A percentile compares a stretch with the other conserved stretches of the same genome.
phyloP scores from a whole-genome alignment of 1,140 invertebrate species.

The Andrena cerasifolii region DNA sequence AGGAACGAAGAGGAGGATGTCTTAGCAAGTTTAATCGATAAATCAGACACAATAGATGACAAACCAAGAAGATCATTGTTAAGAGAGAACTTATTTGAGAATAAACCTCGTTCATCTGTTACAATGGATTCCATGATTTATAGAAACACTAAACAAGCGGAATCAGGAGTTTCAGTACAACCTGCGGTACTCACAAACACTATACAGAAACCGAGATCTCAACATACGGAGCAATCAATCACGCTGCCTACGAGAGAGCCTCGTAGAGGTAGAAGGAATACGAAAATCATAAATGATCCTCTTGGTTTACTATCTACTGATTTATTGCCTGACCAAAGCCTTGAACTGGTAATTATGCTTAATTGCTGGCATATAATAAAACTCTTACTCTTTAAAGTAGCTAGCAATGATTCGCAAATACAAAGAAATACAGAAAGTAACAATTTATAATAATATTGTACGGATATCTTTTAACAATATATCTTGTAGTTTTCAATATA shows the following conservation, averaged over 20 bases:
- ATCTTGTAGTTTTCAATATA: conserved; percentile 12
- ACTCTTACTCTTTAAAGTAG: no score
- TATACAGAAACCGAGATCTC: conserved; percentile 40
- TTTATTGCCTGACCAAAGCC: conserved; percentile 31
- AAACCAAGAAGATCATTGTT: conserved; percentile 63
- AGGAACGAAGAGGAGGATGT: conserved; percentile 48
- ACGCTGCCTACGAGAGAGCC: conserved; percentile 62
- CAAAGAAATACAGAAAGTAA: conserved; percentile 4
- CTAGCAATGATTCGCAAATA: background rate
- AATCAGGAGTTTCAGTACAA: conserved; percentile 27
- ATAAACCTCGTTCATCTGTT: conserved; percentile 40
- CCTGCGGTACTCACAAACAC: conserved; percentile 37
- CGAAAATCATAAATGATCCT: conserved; percentile 68
- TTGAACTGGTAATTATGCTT: conserved; percentile 47
- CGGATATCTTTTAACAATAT: conserved; percentile 7
- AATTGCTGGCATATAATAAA: background rate
- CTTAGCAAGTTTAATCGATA: conserved; percentile 40
- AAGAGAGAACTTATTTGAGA: conserved; percentile 73
- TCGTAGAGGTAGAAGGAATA: conserved; percentile 68
- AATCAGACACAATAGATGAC: conserved; percentile 43
- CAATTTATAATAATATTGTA: conserved; percentile 6
- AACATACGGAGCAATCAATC: conserved; percentile 46
- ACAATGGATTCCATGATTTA: conserved; percentile 25
- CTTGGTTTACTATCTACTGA: conserved; percentile 67
- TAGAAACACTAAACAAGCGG: conserved; percentile 35